phyloP scores from a whole-genome alignment of 1,140 invertebrate species.

The Pseudomyrmex cubaensis region DNA sequence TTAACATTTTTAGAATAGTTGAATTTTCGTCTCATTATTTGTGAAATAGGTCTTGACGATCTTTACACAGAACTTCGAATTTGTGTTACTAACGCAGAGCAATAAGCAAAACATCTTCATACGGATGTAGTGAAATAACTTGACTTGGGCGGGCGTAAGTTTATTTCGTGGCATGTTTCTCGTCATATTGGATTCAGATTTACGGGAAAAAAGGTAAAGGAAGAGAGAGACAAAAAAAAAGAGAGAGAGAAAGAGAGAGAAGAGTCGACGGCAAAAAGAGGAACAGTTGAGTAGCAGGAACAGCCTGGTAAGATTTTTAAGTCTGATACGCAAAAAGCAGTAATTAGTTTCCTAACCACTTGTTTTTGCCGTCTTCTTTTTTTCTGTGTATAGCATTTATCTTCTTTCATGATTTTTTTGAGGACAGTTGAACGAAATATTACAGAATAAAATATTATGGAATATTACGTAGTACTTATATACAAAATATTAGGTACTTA shows the following conservation, averaged over 20 bases:
- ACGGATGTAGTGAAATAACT: conserved; percentile 48
- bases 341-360: conserved; percentile 39
- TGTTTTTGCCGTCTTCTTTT: conserved; percentile 12
- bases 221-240: conserved; percentile 14
- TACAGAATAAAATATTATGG: neutral
- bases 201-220: conserved; percentile 5
- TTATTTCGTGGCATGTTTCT: conserved; percentile 48
- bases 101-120: conserved; percentile 44
- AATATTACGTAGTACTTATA: neutral
- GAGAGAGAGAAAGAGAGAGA: neutral
- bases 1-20: no score
- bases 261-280: conserved; percentile 6
- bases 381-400: neutral
- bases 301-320: conserved; percentile 35
- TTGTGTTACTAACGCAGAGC: conserved; percentile 38
- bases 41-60: conserved; percentile 15
- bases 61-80: conserved; percentile 37
- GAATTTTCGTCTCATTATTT: neutral
- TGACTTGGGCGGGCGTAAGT: conserved; percentile 49
- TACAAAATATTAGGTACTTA: neutral
- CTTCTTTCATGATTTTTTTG: neutral
- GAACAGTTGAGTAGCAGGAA: conserved; percentile 16
- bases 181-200: conserved; percentile 52
- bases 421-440: neutral
- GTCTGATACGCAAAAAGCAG: conserved; percentile 15